Conservation (phyloP, 2,797 vertebrate genomes). For the Eupleurogrammus muticus region DNA sequence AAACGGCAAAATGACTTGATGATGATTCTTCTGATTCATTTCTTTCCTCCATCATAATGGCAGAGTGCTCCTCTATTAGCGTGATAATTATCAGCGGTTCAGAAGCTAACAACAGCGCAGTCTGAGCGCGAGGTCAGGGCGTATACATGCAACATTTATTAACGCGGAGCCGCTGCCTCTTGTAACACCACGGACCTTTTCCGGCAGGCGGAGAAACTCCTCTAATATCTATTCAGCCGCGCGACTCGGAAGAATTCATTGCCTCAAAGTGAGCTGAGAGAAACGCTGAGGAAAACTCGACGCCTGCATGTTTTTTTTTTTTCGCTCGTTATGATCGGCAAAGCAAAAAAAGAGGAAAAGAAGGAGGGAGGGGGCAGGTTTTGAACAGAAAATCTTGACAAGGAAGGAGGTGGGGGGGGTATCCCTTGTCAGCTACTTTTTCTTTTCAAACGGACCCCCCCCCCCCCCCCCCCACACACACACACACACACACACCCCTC, state of each 20-base stretch:
- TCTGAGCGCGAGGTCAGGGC: conserved; percentile 32
- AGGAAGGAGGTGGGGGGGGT: conserved; percentile 27
- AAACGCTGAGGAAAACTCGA: conserved; percentile 52
- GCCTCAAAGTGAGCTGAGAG: conserved; percentile 65
- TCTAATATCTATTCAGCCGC: conserved; percentile 65
- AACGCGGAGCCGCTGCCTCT: conserved; percentile 52
- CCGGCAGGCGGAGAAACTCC: conserved; percentile 26
- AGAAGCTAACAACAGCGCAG: conserved; percentile 40
- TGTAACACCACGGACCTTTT: conserved; percentile 52
- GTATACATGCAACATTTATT: conserved; percentile 63
- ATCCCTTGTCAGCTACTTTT: conserved; percentile 80
- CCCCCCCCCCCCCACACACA: conserved; percentile 37
- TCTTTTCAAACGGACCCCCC: conserved; percentile 65
- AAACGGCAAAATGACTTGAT: conserved; percentile 35
- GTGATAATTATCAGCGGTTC: conserved; percentile 50
- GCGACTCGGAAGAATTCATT: conserved; percentile 58
- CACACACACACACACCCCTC: conserved; percentile 53
- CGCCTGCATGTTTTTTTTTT: conserved; percentile 59
- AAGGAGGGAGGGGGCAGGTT: background rate
- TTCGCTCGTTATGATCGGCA: conserved; percentile 64
- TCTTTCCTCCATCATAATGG: conserved; percentile 27
- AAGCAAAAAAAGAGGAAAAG: conserved; percentile 32
- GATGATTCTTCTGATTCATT: conserved; percentile 13
- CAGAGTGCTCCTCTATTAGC: conserved; percentile 37
- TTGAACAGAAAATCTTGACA: conserved; percentile 51